Evolutionary conservation across 2,797 vertebrate species (phyloP), one percentile per base, ranked within the genome.

Genomic region (Eulemur rubriventer): DNA sequence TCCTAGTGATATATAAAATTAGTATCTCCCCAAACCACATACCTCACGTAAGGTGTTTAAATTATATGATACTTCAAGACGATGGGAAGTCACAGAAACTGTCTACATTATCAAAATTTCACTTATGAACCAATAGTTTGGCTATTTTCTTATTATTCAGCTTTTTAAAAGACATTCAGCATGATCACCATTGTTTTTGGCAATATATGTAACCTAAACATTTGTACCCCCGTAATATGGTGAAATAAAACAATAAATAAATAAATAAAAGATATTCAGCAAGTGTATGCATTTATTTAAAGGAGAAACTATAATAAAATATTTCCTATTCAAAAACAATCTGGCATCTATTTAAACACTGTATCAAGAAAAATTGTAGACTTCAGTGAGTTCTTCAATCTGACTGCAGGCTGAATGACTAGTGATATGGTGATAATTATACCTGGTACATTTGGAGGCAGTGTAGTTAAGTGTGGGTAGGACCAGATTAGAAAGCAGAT

Each of bases 21-120:
- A 26, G 52, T 76, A 28, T 86, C 76, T 43, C 24, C 82, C 67
- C 55, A 59, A 82, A 86, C 24, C 41, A 89, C 1, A 41, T 55
- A 43, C 18, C 59, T 88, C n/a, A 73, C 69, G 43, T 50, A 91
- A 92, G 78, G 12, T 89, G 1, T 84, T 81, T 76, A 95, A 92
- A 85, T 94, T 91, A 76, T 61, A 55, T 35, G 41, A 83, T 73
- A 94, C 20, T 52, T 80, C 28, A 61, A 57, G 61, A 89, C n/a
- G 93, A 41, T 81, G 16, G 24, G n/a, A 96, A 91, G 38, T 65
- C 43, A 92, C 16, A 52, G 35, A 97, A 96, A 82, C 46, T 50
- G 3, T 22, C 41, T 41, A 59, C 16, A 9, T 4, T 65, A 48
- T 33, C n/a, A 91, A 76, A 94, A 46, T 90, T 91, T 89, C 88